Evolutionary conservation across 2,113 vertebrate genomes (phyloP), one percentile per base, ranked within the genome.

Genomic region (Synchiropus splendidus): DNA sequence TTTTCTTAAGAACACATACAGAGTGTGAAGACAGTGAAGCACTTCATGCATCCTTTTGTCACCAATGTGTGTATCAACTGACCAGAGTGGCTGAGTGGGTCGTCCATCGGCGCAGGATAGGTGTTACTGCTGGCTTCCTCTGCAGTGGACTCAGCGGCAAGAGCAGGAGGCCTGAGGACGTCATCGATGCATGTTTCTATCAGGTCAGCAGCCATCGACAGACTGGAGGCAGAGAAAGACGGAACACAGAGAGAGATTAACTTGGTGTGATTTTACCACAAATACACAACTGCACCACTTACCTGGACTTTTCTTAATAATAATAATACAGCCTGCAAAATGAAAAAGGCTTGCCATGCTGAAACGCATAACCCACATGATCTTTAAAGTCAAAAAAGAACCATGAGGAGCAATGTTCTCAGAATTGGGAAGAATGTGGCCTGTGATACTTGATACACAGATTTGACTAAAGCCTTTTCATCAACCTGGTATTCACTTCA

Each of bases 101-200:
- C 85, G 17, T 60, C 60, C 48, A 13, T 61, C 1, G 15, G 74
- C 76, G 42, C 79, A 74, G 2, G 52, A 12, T 59, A 64, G 54
- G 49, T 39, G 21, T 42, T 61, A 18, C 55, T 50, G 9, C 72
- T 69, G 2, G 69, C 42, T 13, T 88, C 83, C 36, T 88, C 88
- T 3, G 62, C 17, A 10, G 67, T 36, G 0, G 67, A 64, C 55
- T 58, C 67, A 5, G 75, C 43, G 45, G 77, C 58, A 61, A 65
- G 66, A 5, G 56, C 71, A 2, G 83, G 61, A 51, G 10, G 38
- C 38, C 58, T 61, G 31, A 77, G 6, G 2, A 84, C 56, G 34
- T 86, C 88, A 42, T 89, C 89, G 6, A 83, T 50, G 40, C 85
- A 80, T 2, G 85, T 86, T 81, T 92, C 90, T 76, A 89, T 65